phyloP scores from a whole-genome alignment of 2,888 invertebrate genomes.

The Suillia variegata region DNA sequence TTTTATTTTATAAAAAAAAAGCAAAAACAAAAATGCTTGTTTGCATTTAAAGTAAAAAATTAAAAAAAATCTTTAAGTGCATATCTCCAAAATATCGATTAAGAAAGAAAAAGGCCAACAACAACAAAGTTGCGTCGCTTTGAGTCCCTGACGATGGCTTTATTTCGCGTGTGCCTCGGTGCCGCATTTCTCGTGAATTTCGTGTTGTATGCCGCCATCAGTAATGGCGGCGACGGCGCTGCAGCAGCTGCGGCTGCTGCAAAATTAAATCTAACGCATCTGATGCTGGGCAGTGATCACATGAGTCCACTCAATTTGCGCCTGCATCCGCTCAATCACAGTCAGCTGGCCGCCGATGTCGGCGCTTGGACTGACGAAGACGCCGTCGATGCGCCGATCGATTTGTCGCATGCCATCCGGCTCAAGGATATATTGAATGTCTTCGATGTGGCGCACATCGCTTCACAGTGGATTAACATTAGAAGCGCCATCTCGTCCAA shows the following conservation, averaged over 20 bases:
- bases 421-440: slow-evolving; percentile 56
- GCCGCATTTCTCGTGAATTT: slow-evolving; percentile 2
- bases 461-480: slow-evolving; percentile 49
- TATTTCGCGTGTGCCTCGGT: neutral
- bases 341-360: neutral
- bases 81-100: too few relatives aligned
- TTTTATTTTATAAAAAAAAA: too few relatives aligned
- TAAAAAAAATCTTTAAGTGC: too few relatives aligned
- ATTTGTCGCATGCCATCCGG: slow-evolving; percentile 46
- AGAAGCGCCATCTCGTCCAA: slow-evolving; percentile 40
- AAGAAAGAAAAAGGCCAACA: too few relatives aligned
- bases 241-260: too few relatives aligned
- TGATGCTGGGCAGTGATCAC: slow-evolving; percentile 25
- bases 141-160: too few relatives aligned
- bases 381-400: slow-evolving; percentile 24
- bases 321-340: slow-evolving; percentile 30
- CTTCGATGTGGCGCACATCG: slow-evolving; percentile 54
- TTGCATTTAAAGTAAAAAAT: too few relatives aligned
- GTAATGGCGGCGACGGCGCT: slow-evolving; percentile 39
- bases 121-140: too few relatives aligned
- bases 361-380: too few relatives aligned
- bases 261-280: slow-evolving; percentile 25
- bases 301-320: slow-evolving; percentile 44
- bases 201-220: slow-evolving; percentile 39
- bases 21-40: too few relatives aligned